Percentiles rank a stretch among this genome's conserved stretches.
These are phyloP conservation scores for Petrolisthes manimaculis DNA, from an alignment of 2,888 invertebrate species.

Conservation along the genomic window DNA sequence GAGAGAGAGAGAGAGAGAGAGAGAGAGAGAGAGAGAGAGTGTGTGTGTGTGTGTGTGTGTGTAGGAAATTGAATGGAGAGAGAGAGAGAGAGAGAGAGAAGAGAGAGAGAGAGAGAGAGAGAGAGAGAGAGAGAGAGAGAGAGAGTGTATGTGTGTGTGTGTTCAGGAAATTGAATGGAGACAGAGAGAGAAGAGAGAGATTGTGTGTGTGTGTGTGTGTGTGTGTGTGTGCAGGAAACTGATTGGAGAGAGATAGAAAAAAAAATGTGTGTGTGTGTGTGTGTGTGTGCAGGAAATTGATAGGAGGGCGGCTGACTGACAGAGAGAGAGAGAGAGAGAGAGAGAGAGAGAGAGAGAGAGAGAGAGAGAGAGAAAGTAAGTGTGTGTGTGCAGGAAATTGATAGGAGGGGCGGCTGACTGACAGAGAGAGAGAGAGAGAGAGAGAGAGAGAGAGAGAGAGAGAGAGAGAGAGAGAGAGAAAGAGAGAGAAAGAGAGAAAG, in stretches of 20 bases:
- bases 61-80: no score
- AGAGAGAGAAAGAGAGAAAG: slow-evolving; percentile 10
- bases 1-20: neutral
- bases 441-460: slow-evolving; percentile 11
- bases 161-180: no score
- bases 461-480: slow-evolving; percentile 11
- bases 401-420: neutral
- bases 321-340: slow-evolving; percentile 19
- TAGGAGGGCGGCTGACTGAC: neutral
- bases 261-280: neutral
- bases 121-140: no score
- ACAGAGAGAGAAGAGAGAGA: no score
- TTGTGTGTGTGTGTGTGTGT: no score
- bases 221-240: no score
- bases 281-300: no score
- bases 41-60: neutral
- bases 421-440: neutral
- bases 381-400: neutral
- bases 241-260: neutral
- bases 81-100: no score
- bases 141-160: no score
- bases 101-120: no score
- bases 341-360: slow-evolving; percentile 7
- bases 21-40: neutral
- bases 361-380: neutral